Evolutionary conservation across 2,113 vertebrate species (phyloP).

Genomic region (Ceyx margarethae): DNA sequence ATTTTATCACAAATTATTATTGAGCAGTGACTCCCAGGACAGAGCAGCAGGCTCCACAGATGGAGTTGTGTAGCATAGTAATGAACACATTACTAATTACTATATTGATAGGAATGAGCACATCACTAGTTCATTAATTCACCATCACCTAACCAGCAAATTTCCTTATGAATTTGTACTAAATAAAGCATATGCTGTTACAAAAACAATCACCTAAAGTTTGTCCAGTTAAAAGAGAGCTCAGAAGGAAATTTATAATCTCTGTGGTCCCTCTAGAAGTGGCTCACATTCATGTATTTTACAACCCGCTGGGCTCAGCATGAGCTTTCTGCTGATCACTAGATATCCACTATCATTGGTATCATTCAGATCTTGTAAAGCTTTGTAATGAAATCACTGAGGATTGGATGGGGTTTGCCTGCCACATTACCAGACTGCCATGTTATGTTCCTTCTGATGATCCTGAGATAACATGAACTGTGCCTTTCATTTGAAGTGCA

Average conservation of each 20-base stretch:
- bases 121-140: not conserved
- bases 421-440: not conserved
- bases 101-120: not conserved
- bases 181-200: not conserved
- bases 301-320: fast-evolving
- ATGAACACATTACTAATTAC: not conserved
- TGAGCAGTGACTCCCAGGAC: not conserved
- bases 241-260: not conserved
- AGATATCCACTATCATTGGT: not conserved
- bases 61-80: not conserved
- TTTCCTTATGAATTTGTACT: not conserved
- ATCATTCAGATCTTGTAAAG: not conserved
- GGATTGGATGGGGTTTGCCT: not conserved
- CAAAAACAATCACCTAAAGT: not conserved
- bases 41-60: not conserved
- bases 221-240: not conserved
- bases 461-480: not conserved
- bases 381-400: not conserved
- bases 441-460: not conserved
- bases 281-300: not conserved
- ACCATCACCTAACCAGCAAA: not conserved
- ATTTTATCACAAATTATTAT: not conserved
- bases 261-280: not conserved
- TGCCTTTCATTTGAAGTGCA: not conserved
- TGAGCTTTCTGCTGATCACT: not conserved